Evolutionary conservation across 2,113 vertebrate genomes (phyloP).

Genomic region (Pholis gunnellus): DNA sequence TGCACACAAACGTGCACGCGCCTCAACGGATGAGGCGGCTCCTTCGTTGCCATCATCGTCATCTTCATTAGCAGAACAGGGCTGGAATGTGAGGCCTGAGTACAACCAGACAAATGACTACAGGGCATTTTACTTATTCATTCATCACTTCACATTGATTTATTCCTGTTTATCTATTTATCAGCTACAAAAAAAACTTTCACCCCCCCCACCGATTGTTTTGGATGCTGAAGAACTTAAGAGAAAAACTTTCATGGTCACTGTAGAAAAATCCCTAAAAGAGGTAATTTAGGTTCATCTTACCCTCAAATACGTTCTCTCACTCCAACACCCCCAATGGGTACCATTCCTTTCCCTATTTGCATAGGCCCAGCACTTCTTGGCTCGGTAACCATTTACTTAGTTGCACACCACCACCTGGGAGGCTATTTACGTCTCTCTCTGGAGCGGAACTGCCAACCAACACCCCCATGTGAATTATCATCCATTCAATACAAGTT

Average conservation of each 20-base stretch:
- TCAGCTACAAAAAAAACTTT: slow-evolving; percentile 61
- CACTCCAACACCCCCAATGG: slow-evolving; percentile 44
- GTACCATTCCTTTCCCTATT: slow-evolving; percentile 51
- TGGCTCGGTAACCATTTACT: slow-evolving; percentile 78
- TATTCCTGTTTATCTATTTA: slow-evolving; percentile 83
- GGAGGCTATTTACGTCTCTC: slow-evolving; percentile 72
- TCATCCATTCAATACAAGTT: slow-evolving; percentile 48
- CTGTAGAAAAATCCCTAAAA: slow-evolving; percentile 45
- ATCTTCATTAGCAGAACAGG: slow-evolving; percentile 72
- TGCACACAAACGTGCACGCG: background rate
- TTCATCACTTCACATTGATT: slow-evolving; percentile 80
- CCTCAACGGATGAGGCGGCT: slow-evolving; percentile 34
- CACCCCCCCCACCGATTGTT: slow-evolving; percentile 49
- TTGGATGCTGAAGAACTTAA: slow-evolving; percentile 44
- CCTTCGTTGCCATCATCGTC: slow-evolving; percentile 52
- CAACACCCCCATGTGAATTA: slow-evolving; percentile 63
- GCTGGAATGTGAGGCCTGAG: slow-evolving; percentile 72
- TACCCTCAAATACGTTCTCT: slow-evolving; percentile 52
- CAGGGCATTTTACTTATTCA: slow-evolving; percentile 83
- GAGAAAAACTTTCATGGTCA: slow-evolving; percentile 72
- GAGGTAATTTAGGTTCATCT: slow-evolving; percentile 52
- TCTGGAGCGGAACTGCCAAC: slow-evolving; percentile 71
- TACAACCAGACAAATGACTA: slow-evolving; percentile 79
- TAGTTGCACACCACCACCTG: slow-evolving; percentile 74
- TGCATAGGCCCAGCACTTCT: slow-evolving; percentile 56